These are phyloP conservation scores for Melieria picta DNA, from an alignment of 2,888 invertebrate genomes.

Conservation along the genomic window DNA sequence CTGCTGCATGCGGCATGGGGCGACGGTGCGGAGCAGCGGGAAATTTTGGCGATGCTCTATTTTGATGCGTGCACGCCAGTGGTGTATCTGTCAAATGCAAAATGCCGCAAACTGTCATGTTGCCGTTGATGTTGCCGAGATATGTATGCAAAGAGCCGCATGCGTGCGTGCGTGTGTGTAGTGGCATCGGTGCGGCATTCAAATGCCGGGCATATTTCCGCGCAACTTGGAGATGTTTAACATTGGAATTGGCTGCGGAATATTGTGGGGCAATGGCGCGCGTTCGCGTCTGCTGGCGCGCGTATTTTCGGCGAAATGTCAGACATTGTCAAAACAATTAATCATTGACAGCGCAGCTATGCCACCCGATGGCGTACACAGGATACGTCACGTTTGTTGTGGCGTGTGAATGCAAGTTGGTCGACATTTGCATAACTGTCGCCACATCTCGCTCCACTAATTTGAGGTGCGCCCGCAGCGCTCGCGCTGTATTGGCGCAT, in stretches of 20 bases:
- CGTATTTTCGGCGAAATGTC: slow-evolving; percentile 1
- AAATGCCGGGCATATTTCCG: slow-evolving; percentile 1
- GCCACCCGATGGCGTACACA: neutral
- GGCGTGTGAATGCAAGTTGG: too few relatives aligned
- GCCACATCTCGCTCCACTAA: neutral
- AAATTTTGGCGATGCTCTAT: too few relatives aligned
- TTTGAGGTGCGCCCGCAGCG: too few relatives aligned
- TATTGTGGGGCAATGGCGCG: neutral
- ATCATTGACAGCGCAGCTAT: slow-evolving; percentile 1
- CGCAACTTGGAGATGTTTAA: neutral
- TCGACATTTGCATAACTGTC: neutral
- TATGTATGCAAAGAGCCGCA: slow-evolving; percentile 9
- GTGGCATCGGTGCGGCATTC: neutral
- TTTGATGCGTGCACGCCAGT: neutral
- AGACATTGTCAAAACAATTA: slow-evolving; percentile 13
- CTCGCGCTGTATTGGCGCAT: too few relatives aligned
- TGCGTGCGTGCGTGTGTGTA: slow-evolving; percentile 1
- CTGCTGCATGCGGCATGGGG: neutral
- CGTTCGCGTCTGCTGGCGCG: neutral
- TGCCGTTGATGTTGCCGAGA: neutral
- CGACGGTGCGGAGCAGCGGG: neutral
- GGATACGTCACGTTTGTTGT: neutral
- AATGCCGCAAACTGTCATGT: slow-evolving; percentile 7
- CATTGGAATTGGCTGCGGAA: neutral
- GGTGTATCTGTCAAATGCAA: slow-evolving; percentile 1